These are phyloP conservation scores for Nothocercus julius DNA, from an alignment of 2,113 vertebrate species.

Conservation along the genomic window DNA sequence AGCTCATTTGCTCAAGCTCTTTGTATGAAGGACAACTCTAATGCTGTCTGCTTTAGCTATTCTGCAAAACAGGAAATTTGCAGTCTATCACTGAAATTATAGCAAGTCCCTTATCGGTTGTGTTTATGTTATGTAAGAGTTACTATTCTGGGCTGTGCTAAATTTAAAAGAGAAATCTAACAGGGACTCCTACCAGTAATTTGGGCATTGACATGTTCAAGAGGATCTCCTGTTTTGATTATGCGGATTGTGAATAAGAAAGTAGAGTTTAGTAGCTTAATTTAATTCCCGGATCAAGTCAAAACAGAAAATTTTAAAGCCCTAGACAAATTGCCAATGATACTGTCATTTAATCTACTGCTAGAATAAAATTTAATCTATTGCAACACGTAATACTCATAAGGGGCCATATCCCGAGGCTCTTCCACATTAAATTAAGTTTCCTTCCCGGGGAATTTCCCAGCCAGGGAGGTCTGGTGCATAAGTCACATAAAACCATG, in stretches of 20 bases:
- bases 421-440: background rate
- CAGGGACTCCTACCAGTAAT: constrained; percentile 34
- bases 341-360: background rate
- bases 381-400: background rate
- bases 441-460: background rate
- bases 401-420: background rate
- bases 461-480: background rate
- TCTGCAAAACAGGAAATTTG: constrained; percentile 17
- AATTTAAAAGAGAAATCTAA: constrained; percentile 59
- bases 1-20: constrained; percentile 20
- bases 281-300: constrained; percentile 2
- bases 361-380: background rate
- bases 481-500: background rate
- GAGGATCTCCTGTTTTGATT: constrained; percentile 53
- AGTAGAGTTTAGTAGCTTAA: constrained; percentile 15
- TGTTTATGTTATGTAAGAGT: constrained; percentile 64
- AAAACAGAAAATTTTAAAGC: constrained; percentile 36
- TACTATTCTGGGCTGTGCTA: constrained; percentile 40
- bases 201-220: constrained; percentile 35
- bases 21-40: constrained; percentile 3
- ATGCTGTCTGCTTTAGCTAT: background rate
- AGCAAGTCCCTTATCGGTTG: constrained; percentile 37
- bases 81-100: constrained; percentile 40
- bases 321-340: constrained; percentile 5
- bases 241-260: constrained; percentile 39